Conservation (phyloP, 2,113 vertebrate species). For the Danio rerio region DNA sequence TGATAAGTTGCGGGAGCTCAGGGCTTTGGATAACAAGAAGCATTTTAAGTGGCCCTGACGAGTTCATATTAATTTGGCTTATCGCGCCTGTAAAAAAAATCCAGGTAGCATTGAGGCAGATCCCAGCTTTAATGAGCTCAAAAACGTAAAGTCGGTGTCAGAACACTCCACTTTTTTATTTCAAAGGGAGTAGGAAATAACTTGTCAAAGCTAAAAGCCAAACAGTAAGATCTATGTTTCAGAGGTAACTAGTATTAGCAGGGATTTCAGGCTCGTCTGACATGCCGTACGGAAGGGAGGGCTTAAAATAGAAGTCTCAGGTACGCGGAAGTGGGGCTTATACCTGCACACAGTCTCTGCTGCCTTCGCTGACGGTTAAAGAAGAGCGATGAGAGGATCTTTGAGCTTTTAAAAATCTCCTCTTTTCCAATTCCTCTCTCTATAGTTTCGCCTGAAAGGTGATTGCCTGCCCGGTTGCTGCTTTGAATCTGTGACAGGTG, state of each 20-base stretch:
- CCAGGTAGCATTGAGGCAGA: constrained; percentile 81
- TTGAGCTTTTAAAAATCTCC: constrained; percentile 70
- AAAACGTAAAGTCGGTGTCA: constrained; percentile 80
- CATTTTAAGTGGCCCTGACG: constrained; percentile 77
- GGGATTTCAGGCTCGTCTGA: constrained; percentile 83
- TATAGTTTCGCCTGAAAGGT: constrained; percentile 64
- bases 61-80: constrained; percentile 84
- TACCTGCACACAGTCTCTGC: constrained; percentile 74
- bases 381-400: constrained; percentile 74
- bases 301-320: constrained; percentile 80
- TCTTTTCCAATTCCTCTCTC: constrained; percentile 66
- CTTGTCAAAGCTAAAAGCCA: constrained; percentile 77
- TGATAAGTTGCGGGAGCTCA: constrained; percentile 79
- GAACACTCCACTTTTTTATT: constrained; percentile 65
- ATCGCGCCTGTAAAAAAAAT: constrained; percentile 71
- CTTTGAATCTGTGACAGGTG: constrained; percentile 76
- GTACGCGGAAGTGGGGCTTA: constrained; percentile 72
- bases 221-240: constrained; percentile 80
- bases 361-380: constrained; percentile 70
- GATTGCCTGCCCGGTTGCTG: constrained; percentile 69
- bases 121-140: constrained; percentile 80
- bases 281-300: constrained; percentile 72
- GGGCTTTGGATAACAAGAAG: constrained; percentile 81
- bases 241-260: constrained; percentile 81
- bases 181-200: constrained; percentile 65